phyloP scores from a whole-genome alignment of 2,113 vertebrate genomes.

The Maccullochella peelii region DNA sequence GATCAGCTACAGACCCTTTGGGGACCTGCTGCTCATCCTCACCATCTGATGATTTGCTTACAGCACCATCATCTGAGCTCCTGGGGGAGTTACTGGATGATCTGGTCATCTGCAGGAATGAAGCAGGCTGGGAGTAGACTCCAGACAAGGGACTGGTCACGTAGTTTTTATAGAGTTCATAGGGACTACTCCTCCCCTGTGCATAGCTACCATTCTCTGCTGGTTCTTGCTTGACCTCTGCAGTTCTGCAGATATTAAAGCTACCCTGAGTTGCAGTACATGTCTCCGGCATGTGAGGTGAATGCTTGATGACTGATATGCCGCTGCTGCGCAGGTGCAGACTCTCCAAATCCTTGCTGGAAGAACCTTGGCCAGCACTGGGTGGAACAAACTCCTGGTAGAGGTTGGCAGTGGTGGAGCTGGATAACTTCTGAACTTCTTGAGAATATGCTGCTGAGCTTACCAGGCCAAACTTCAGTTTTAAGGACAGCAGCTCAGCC shows the following conservation, averaged over 20 bases:
- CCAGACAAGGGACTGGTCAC: conserved; percentile 82
- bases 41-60: conserved; percentile 93
- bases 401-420: conserved; percentile 81
- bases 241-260: conserved; percentile 80
- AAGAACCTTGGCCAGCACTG: conserved; percentile 76
- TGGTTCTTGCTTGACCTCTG: conserved; percentile 90
- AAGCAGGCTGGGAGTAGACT: conserved; percentile 87
- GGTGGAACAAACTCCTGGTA: conserved; percentile 88
- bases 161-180: conserved; percentile 88
- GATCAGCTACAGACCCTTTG: conserved; percentile 89
- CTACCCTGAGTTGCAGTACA: conserved; percentile 77
- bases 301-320: conserved; percentile 97
- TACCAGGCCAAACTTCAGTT: conserved; percentile 94
- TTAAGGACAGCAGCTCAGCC: conserved; percentile 92
- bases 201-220: conserved; percentile 83
- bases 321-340: conserved; percentile 87
- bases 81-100: conserved; percentile 93
- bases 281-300: conserved; percentile 88
- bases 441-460: conserved; percentile 91
- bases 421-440: conserved; percentile 92
- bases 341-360: conserved; percentile 85
- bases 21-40: conserved; percentile 98
- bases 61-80: conserved; percentile 90
- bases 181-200: conserved; percentile 85
- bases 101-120: conserved; percentile 87